Conservation (phyloP, 2,113 vertebrate genomes). For the Manacus vitellinus region DNA sequence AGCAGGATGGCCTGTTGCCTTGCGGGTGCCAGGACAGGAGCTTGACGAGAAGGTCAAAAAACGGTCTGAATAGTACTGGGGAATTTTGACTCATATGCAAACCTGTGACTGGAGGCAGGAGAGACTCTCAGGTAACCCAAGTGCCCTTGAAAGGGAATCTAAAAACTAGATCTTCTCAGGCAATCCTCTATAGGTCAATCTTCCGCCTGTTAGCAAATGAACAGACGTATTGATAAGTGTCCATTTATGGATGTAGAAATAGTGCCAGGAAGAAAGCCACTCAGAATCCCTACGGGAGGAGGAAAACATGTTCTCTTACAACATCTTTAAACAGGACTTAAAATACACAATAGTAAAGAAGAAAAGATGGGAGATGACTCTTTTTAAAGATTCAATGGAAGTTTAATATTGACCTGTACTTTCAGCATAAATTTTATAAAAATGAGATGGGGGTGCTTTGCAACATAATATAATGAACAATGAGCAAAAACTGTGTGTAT, state of each 20-base stretch:
- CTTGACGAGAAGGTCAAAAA: slow-evolving; percentile 41
- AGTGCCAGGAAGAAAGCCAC: neutral
- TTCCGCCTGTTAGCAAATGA: neutral
- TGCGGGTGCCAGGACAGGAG: slow-evolving; percentile 22
- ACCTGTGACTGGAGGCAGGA: neutral
- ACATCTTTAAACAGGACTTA: neutral
- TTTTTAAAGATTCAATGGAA: neutral
- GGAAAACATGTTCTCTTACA: neutral
- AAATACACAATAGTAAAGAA: neutral
- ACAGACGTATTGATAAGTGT: neutral
- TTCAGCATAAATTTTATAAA: neutral
- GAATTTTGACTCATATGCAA: neutral
- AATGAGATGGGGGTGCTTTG: neutral
- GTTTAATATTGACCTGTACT: neutral
- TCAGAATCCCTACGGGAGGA: neutral
- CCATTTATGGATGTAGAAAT: neutral
- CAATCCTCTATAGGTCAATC: neutral
- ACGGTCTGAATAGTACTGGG: neutral
- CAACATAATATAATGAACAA: neutral
- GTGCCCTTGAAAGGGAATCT: neutral
- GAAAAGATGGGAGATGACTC: neutral
- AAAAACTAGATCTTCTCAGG: neutral
- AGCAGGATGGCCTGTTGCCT: slow-evolving; percentile 41
- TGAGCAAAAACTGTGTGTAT: neutral
- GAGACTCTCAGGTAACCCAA: neutral